Conservation (phyloP, 1,140 invertebrate genomes). For the Pemphigus obesinymphae region DNA sequence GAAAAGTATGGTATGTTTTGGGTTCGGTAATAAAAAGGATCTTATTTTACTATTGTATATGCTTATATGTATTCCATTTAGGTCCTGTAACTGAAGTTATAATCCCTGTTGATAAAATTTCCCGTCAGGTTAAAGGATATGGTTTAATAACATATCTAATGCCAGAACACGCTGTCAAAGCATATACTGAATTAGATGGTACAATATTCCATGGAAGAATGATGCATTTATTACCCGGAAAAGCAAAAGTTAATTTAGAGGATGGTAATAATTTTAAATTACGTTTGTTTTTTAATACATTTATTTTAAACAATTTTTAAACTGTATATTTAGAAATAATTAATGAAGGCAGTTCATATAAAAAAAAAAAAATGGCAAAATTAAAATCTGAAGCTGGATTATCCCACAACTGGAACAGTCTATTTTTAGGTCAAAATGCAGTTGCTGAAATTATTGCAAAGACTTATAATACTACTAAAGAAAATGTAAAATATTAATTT, state of each 20-base stretch:
- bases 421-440: conserved; percentile 91
- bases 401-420: conserved; percentile 92
- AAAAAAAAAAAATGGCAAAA: conserved; percentile 79
- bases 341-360: conserved; percentile 63
- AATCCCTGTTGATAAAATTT: conserved; percentile 80
- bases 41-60: neutral
- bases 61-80: conserved; percentile 50
- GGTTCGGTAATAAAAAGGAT: neutral
- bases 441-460: conserved; percentile 87
- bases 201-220: conserved; percentile 84
- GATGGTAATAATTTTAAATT: neutral
- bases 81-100: conserved; percentile 83
- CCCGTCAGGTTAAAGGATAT: conserved; percentile 88
- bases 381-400: conserved; percentile 71
- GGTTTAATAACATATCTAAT: conserved; percentile 89
- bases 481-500: conserved; percentile 58
- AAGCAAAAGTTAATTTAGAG: conserved; percentile 60
- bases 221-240: conserved; percentile 88
- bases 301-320: neutral
- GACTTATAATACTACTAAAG: conserved; percentile 81
- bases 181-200: conserved; percentile 83
- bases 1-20: conserved; percentile 70
- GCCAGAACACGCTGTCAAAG: conserved; percentile 90
- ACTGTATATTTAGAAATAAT: neutral
- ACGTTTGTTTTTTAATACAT: neutral